Conservation (phyloP, 2,888 invertebrate genomes). For the Phyto melanocephala region DNA sequence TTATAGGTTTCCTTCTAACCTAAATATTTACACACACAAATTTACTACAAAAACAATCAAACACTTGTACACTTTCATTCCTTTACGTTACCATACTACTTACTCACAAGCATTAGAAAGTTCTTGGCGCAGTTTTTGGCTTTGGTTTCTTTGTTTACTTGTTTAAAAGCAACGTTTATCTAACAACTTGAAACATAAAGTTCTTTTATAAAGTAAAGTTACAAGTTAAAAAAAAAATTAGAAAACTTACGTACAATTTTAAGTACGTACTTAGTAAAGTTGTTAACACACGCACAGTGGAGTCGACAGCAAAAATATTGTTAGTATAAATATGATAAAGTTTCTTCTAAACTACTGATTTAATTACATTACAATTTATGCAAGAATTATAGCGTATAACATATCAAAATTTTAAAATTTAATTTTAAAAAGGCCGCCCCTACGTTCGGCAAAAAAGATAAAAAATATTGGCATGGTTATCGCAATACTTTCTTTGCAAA, state of each 20-base stretch:
- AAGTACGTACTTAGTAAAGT: slow-evolving; percentile 32
- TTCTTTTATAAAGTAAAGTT: slow-evolving; percentile 19
- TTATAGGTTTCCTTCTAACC: slow-evolving; percentile 31
- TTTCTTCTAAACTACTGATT: too few species aligned
- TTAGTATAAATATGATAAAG: neutral
- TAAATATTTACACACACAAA: slow-evolving; percentile 31
- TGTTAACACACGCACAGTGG: neutral
- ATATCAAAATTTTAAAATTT: too few species aligned
- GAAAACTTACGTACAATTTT: slow-evolving; percentile 6
- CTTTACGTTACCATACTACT: neutral
- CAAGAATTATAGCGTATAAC: too few species aligned
- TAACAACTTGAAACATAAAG: slow-evolving; percentile 8
- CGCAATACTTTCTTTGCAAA: too few species aligned
- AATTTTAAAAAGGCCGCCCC: too few species aligned
- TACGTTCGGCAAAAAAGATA: too few species aligned
- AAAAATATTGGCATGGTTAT: too few species aligned
- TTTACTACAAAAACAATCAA: neutral
- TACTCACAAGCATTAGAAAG: slow-evolving; percentile 45
- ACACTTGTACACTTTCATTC: slow-evolving; percentile 40
- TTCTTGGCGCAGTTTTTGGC: slow-evolving; percentile 8
- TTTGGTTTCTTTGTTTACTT: neutral
- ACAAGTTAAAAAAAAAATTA: neutral
- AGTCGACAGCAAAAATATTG: too few species aligned
- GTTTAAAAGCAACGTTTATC: slow-evolving; percentile 6
- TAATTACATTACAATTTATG: too few species aligned